These are phyloP conservation scores for Hyla sarda DNA, from an alignment of 2,113 vertebrate species.

Conservation along the genomic window DNA sequence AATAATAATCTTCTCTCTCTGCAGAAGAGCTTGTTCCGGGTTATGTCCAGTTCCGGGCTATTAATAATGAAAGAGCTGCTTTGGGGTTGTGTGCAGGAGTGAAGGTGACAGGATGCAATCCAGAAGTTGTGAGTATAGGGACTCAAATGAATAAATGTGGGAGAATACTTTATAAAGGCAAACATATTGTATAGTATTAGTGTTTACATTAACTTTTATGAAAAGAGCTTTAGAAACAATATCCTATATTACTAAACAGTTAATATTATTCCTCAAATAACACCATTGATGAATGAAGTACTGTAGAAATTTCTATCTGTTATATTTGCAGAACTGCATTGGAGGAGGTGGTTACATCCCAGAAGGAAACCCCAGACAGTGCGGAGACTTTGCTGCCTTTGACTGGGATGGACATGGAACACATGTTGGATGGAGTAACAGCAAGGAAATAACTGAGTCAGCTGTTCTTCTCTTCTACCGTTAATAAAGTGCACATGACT, in stretches of 20 bases:
- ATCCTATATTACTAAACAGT: too few species aligned
- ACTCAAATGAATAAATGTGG: too few species aligned
- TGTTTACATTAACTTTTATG: too few species aligned
- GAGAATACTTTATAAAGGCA: too few species aligned
- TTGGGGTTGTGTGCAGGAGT: background rate
- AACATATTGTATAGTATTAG: too few species aligned
- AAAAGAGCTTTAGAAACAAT: too few species aligned
- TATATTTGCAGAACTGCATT: background rate
- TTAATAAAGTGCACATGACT: background rate
- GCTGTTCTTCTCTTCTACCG: constrained; percentile 2
- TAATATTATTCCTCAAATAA: too few species aligned
- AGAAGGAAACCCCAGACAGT: constrained; percentile 11
- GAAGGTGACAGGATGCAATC: constrained; percentile 6
- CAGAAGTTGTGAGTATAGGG: background rate
- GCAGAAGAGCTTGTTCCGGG: constrained; percentile 10
- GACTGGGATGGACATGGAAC: constrained; percentile 12
- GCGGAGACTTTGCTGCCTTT: constrained; percentile 10
- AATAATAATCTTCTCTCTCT: background rate
- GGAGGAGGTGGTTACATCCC: constrained; percentile 1
- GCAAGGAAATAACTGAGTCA: constrained; percentile 15
- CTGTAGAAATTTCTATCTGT: too few species aligned
- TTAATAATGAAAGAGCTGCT: background rate
- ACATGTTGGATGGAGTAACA: background rate
- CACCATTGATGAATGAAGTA: too few species aligned
- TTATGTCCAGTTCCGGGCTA: background rate